Conservation (phyloP, 2,888 invertebrate species). For the Lucinisca nassula region DNA sequence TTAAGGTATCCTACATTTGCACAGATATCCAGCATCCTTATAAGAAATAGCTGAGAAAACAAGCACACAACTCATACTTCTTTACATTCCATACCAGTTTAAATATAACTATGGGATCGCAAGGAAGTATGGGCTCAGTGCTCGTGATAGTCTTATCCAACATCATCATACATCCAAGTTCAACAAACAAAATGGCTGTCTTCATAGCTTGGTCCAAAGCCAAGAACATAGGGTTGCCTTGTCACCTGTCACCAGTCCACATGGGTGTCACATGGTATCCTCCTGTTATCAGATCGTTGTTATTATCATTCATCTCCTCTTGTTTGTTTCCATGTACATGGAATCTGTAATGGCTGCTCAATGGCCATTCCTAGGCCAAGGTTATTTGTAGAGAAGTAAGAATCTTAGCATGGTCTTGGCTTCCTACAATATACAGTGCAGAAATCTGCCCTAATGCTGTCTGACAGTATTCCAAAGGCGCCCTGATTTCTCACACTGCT, state of each 20-base stretch:
- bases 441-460: slow-evolving; percentile 72
- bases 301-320: slow-evolving; percentile 23
- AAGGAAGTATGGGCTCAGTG: slow-evolving; percentile 95
- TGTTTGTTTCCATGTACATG: slow-evolving; percentile 71
- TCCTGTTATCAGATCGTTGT: background rate
- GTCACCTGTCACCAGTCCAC: background rate
- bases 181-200: slow-evolving; percentile 5
- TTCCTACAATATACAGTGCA: slow-evolving; percentile 42
- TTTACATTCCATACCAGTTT: slow-evolving; percentile 97
- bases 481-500: slow-evolving; percentile 68
- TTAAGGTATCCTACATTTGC: background rate
- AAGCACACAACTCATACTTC: slow-evolving; percentile 91
- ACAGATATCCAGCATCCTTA: too few species aligned
- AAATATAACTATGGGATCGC: slow-evolving; percentile 94
- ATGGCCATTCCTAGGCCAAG: slow-evolving; percentile 28
- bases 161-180: background rate
- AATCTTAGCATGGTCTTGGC: slow-evolving; percentile 9
- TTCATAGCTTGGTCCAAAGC: background rate
- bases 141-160: background rate
- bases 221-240: background rate
- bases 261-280: slow-evolving; percentile 7
- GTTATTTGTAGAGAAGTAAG: slow-evolving; percentile 15
- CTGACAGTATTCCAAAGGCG: slow-evolving; percentile 65
- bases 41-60: background rate
- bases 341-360: slow-evolving; percentile 70